A percentile compares a stretch with the other conserved stretches of the same genome.
Conservation (phyloP, 2,113 vertebrate genomes). For the Athene cunicularia region DNA sequence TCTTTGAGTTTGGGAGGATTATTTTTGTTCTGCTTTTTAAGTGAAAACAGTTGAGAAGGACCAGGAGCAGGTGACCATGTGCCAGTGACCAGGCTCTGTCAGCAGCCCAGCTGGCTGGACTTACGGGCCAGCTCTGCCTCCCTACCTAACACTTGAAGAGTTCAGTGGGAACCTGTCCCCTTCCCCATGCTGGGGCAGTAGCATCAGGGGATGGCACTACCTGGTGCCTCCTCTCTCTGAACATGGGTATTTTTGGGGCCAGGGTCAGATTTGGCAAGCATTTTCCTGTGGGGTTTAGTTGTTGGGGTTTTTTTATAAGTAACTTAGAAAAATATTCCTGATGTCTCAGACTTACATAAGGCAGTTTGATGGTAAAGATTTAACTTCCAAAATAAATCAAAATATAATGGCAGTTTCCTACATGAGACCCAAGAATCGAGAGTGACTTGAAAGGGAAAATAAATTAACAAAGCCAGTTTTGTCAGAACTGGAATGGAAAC, state of each 20-base stretch:
- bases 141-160: background rate
- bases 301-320: background rate
- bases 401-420: background rate
- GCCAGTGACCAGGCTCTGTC: background rate
- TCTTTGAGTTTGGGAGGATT: background rate
- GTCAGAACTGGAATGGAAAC: background rate
- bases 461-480: slow-evolving; percentile 29
- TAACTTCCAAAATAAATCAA: background rate
- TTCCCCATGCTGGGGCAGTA: background rate
- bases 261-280: background rate
- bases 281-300: background rate
- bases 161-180: background rate
- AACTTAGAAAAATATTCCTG: background rate
- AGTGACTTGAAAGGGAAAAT: background rate
- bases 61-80: background rate
- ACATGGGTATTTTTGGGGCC: background rate
- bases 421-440: background rate
- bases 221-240: background rate
- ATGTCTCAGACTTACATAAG: background rate
- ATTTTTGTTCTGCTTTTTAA: background rate
- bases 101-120: background rate
- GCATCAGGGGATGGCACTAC: background rate
- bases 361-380: background rate
- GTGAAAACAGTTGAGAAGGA: background rate
- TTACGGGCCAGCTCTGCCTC: background rate